Conservation (phyloP, 2,797 vertebrate genomes). For the Emydoidea blandingii region DNA sequence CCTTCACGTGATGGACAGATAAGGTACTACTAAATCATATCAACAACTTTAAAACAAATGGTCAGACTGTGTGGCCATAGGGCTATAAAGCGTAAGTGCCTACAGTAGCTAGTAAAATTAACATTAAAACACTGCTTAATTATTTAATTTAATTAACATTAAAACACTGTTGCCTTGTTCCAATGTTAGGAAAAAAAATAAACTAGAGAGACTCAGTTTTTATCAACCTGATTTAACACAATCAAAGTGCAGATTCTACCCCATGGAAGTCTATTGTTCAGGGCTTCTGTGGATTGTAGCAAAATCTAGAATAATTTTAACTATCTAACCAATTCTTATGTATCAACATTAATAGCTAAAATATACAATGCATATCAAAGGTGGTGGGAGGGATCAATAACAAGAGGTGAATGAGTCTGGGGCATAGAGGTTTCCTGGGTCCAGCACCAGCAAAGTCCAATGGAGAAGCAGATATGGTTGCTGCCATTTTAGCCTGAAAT, state of each 20-base stretch:
- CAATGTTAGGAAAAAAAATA: not conserved
- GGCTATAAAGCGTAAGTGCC: not conserved
- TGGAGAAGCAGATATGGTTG: not conserved
- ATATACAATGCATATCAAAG: not conserved
- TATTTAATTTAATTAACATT: not conserved
- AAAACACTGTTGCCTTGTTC: not conserved
- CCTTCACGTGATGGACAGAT: not conserved
- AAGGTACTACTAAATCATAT: not conserved
- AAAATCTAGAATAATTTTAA: not conserved
- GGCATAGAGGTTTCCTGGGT: not conserved
- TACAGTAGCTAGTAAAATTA: not conserved
- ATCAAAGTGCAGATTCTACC: not conserved
- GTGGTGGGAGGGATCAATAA: not conserved
- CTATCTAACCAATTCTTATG: not conserved
- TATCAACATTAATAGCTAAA: too few relatives aligned
- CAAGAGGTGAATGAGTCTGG: not conserved
- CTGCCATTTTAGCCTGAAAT: not conserved
- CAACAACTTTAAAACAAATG: not conserved
- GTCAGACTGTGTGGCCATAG: not conserved
- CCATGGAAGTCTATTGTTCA: not conserved
- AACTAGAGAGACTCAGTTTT: not conserved
- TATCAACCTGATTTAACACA: not conserved
- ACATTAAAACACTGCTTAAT: not conserved
- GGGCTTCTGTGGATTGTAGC: not conserved
- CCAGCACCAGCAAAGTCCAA: not conserved